A percentile compares a stretch with the other conserved stretches of the same genome.
Conservation (phyloP, 2,113 vertebrate genomes). For the Oryzias melastigma region DNA sequence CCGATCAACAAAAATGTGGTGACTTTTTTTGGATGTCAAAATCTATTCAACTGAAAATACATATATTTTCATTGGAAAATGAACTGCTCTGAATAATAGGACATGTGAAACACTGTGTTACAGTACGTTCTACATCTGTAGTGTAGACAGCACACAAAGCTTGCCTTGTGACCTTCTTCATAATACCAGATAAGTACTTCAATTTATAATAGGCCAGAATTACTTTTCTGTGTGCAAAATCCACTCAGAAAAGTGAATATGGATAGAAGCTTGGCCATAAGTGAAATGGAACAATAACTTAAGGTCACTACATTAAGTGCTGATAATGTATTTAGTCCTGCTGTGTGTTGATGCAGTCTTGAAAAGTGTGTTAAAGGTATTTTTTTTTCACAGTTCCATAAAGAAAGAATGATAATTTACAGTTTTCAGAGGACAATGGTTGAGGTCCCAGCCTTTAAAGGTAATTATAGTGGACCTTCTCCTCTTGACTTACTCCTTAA, state of each 20-base stretch:
- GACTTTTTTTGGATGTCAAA: constrained; percentile 21
- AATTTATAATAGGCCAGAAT: constrained; percentile 61
- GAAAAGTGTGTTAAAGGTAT: constrained; percentile 7
- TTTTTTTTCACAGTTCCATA: constrained; percentile 5
- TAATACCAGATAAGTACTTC: constrained; percentile 60
- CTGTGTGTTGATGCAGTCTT: constrained; percentile 31
- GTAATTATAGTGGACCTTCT: constrained; percentile 23
- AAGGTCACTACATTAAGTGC: constrained; percentile 53
- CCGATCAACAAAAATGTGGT: neutral
- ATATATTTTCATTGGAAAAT: constrained; percentile 24
- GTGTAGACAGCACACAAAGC: constrained; percentile 41
- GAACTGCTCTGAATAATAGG: constrained; percentile 39
- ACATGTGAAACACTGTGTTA: constrained; percentile 36
- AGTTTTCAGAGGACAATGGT: constrained; percentile 19
- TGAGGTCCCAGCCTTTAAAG: constrained; percentile 12
- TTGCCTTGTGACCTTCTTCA: constrained; percentile 53
- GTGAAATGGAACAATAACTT: constrained; percentile 57
- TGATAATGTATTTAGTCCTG: constrained; percentile 40
- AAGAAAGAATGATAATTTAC: constrained; percentile 26
- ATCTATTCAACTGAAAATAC: constrained; percentile 14
- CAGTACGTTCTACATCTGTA: constrained; percentile 35
- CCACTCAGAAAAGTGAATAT: constrained; percentile 44
- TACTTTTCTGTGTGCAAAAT: constrained; percentile 61
- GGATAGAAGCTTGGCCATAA: constrained; percentile 35
- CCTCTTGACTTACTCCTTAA: constrained; percentile 9